A percentile compares a stretch with the other conserved stretches of the same genome.
phyloP scores from a whole-genome alignment of 2,888 invertebrate species.

The Arge pagana region DNA sequence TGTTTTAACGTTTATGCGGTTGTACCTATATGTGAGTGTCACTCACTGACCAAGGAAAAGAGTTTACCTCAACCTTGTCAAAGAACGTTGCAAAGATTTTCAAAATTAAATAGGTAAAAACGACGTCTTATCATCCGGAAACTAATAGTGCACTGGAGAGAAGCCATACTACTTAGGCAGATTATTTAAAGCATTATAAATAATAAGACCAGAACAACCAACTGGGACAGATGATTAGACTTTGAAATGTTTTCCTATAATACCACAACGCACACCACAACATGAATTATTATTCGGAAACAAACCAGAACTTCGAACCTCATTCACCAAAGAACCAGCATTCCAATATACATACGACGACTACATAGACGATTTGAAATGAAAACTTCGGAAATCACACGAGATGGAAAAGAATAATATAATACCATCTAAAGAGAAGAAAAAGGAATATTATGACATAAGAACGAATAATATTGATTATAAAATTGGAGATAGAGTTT shows the following conservation, averaged over 20 bases:
- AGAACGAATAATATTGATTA: conserved; percentile 25
- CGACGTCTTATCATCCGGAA: conserved; percentile 43
- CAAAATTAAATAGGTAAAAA: conserved; percentile 41
- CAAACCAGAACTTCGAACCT: too few species aligned
- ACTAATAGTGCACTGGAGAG: conserved; percentile 44
- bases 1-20: too few species aligned
- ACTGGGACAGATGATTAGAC: conserved; percentile 45
- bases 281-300: conserved; percentile 42
- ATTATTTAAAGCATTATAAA: conserved; percentile 43
- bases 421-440: conserved; percentile 33
- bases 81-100: conserved; percentile 39
- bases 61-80: conserved; percentile 41
- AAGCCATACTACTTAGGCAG: conserved; percentile 40
- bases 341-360: too few species aligned
- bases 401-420: conserved; percentile 37
- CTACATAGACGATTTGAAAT: too few species aligned
- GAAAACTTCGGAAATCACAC: conserved; percentile 32
- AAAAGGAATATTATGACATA: conserved; percentile 33
- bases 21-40: too few species aligned
- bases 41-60: conserved; percentile 40
- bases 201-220: conserved; percentile 34
- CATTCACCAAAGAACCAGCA: too few species aligned
- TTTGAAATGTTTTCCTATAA: conserved; percentile 42
- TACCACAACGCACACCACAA: conserved; percentile 37
- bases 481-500: conserved; percentile 32